These are phyloP conservation scores for Oedothorax gibbosus DNA, from an alignment of 1,140 invertebrate species.

Conservation along the genomic window DNA sequence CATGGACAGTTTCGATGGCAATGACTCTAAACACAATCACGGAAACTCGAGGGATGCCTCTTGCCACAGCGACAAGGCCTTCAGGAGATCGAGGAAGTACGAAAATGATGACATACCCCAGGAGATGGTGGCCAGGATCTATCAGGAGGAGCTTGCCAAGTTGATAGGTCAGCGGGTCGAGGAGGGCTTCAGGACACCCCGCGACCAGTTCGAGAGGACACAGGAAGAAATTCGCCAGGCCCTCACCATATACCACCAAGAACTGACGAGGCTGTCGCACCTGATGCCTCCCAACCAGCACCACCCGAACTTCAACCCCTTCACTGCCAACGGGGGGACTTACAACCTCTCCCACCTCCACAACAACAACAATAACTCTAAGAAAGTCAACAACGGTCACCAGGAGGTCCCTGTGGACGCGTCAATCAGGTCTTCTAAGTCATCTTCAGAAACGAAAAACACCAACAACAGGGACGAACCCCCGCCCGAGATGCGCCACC, in stretches of 20 bases:
- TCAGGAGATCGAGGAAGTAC: conserved; percentile 70
- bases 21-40: conserved; percentile 27
- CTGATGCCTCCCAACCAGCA: conserved; percentile 45
- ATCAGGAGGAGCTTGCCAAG: conserved; percentile 95
- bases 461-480: conserved; percentile 14
- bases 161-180: conserved; percentile 77
- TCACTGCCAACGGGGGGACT: conserved; percentile 31
- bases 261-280: conserved; percentile 82
- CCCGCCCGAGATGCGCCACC: conserved; percentile 74
- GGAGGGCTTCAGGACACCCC: conserved; percentile 63
- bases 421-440: conserved; percentile 5
- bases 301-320: conserved; percentile 30
- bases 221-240: conserved; percentile 89
- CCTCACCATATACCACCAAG: conserved; percentile 90
- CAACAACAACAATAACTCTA: conserved; percentile 12
- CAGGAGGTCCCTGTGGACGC: conserved; percentile 58
- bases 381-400: background rate
- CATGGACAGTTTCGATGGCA: conserved; percentile 29
- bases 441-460: conserved; percentile 26
- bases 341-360: conserved; percentile 36
- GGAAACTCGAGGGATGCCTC: conserved; percentile 27
- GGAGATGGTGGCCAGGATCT: conserved; percentile 96
- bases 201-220: conserved; percentile 75
- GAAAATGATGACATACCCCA: conserved; percentile 92
- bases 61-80: conserved; percentile 17